Evolutionary conservation across 1,140 invertebrate genomes (phyloP).

Genomic region (Trialeurodes vaporariorum): DNA sequence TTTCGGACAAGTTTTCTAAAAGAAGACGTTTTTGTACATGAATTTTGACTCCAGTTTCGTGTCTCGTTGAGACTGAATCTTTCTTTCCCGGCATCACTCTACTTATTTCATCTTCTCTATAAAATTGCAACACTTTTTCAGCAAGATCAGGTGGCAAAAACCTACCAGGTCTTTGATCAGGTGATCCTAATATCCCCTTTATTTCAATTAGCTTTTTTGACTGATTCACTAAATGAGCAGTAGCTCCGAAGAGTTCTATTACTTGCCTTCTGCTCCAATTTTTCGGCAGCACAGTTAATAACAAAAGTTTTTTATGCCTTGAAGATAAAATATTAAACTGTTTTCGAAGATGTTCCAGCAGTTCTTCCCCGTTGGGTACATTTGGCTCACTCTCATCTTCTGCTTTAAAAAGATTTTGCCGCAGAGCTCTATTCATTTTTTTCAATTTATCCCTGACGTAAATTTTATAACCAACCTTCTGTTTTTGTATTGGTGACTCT

Average conservation of each 20-base stretch:
- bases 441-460: no score
- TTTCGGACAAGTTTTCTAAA: constrained; percentile 14
- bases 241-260: not conserved
- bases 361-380: not conserved
- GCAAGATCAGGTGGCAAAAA: not conserved
- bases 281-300: not conserved
- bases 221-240: not conserved
- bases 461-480: no score
- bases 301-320: not conserved
- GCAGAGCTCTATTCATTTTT: no score
- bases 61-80: no score
- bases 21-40: no score
- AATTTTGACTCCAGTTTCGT: no score
- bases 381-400: no score
- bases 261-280: not conserved
- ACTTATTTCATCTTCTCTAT: no score
- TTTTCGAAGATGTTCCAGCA: not conserved
- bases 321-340: not conserved
- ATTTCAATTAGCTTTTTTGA: not conserved
- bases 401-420: no score
- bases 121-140: no score
- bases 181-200: not conserved
- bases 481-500: no score
- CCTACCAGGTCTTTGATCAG: not conserved
- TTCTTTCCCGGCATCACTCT: no score